Base-by-base conservation (phyloP, 2,888 invertebrate genomes). In the Smittia aterrima region DNA sequence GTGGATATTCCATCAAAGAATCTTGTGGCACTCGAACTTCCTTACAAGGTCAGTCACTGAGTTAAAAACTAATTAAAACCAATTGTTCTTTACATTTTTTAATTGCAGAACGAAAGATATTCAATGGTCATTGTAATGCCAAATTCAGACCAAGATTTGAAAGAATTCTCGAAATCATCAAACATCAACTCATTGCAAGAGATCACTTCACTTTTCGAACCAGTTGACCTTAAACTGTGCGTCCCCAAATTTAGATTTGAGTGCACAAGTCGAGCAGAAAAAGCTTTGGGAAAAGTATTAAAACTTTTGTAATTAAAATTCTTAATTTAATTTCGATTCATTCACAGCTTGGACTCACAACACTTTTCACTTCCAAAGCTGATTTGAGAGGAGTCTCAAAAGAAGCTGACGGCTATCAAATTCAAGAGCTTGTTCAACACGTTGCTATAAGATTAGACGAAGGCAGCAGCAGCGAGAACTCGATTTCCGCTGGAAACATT, bases 31-130 rank as follows among this genome's bases (percentile, higher is more conserved):
- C 82, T 92, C 25, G 87, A 89, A 78, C 80, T 93, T 74, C 92
- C 92, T n/a, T 93, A 92, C 78, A 86, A 89, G 81, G 92, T 92
- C 82, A 84, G 84, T 80, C 41, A 47, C n/a, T n/a, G n/a, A n/a
- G n/a, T 32, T 32, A 9, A 16, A n/a, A 40, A 16, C n/a, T 38
- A n/a, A n/a, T 62, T 74, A 20, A 41, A 40, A 41, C 72, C 32
- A 32, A 32, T 40, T 74, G 27, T 32, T 64, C 3, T 25, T 22
- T 25, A 13, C 3, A 74, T 73, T 70, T 16, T 54, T 22, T 66
- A 68, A 54, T 72, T 64, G 62, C 16, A 88, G 87, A 87, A 87
- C 75, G 85, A 83, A 62, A 84, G 87, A 24, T 89, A 89, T 77
- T 85, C 87, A 0, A 81, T 89, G 3, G 80, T 88, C 72, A 79